These are phyloP conservation scores for Drosophila fulvimacula DNA, from an alignment of 2,888 invertebrate species.

Conservation along the genomic window DNA sequence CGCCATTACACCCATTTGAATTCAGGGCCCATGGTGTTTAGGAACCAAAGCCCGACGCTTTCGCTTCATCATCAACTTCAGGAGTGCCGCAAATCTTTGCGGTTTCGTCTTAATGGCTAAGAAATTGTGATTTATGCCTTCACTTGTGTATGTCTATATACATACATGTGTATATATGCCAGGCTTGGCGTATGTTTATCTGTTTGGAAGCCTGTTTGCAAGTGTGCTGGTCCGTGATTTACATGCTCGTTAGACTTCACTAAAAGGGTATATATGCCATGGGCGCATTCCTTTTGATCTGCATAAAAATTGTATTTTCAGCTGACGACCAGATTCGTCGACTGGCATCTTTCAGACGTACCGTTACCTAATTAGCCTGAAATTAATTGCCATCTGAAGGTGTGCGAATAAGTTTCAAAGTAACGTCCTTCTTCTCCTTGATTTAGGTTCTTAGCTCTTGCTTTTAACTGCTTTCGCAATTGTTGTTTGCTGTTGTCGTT, in stretches of 20 bases:
- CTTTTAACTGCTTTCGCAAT: conserved; percentile 1
- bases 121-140: conserved; percentile 72
- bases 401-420: conserved; percentile 54
- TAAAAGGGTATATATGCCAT: conserved; percentile 25
- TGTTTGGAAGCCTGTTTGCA: conserved; percentile 18
- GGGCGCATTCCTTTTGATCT: conserved; percentile 37
- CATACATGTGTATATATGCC: conserved; percentile 5
- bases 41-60: conserved; percentile 36
- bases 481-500: conserved; percentile 20
- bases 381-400: conserved; percentile 52
- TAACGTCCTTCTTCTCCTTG: conserved; percentile 4
- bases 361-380: conserved; percentile 53
- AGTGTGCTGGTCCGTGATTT: conserved; percentile 52
- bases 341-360: conserved; percentile 5
- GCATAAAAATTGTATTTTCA: conserved; percentile 1
- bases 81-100: conserved; percentile 77
- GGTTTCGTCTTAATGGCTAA: conserved; percentile 79
- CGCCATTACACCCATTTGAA: conserved; percentile 35
- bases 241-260: conserved; percentile 49
- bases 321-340: conserved; percentile 5
- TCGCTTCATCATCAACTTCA: conserved; percentile 67
- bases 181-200: conserved; percentile 27
- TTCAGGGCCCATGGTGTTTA: conserved; percentile 25
- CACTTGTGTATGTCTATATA: conserved; percentile 28
- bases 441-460: background rate